Base-by-base conservation (phyloP, 2,797 vertebrate genomes). In the Lates japonicus region DNA sequence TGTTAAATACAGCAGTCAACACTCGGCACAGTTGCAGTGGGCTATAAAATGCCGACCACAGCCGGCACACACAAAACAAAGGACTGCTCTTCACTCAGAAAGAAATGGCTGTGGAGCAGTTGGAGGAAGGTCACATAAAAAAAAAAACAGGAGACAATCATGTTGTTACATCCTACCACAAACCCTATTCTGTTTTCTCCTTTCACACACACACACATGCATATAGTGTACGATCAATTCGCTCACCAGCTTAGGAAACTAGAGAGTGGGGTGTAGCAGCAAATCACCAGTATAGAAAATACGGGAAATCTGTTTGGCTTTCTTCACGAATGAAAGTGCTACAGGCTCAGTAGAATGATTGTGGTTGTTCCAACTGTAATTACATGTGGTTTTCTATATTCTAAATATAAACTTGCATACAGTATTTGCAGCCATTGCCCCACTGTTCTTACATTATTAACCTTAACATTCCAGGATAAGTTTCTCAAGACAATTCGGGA, bases 351-450 rank as follows among this genome's bases (percentile, higher is more conserved):
- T 80, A 85, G 83, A 76, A 86, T 54, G 82, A 87, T 48, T 84
- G 86, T 86, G 87, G 87, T 82, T 71, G 33, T 71, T 84, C 78
- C 79, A 85, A 83, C 92, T 92, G 75, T 90, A 93, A 94, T 94
- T 93, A 91, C 86, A 89, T 83, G 87, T 91, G 88, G 87, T 86
- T 90, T 87, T 88, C 84, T 90, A 76, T 81, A 83, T 77, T 88
- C 92, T 92, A 94, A 90, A 93, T 90, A 92, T 92, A 92, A 68
- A 78, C 84, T 61, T 13, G 39, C 63, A 68, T 61, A 71, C 54
- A 58, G 70, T 70, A 78, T 80, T 78, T 82, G 70, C 66, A 88
- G 65, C 76, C 74, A 22, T 71, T 76, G 25, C 72, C 42, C 60
- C 42, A 49, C 78, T 61, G 42, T 77, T 86, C 62, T 78, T 80